Conservation (phyloP, 2,888 invertebrate species). For the Matsumyia berberina region DNA sequence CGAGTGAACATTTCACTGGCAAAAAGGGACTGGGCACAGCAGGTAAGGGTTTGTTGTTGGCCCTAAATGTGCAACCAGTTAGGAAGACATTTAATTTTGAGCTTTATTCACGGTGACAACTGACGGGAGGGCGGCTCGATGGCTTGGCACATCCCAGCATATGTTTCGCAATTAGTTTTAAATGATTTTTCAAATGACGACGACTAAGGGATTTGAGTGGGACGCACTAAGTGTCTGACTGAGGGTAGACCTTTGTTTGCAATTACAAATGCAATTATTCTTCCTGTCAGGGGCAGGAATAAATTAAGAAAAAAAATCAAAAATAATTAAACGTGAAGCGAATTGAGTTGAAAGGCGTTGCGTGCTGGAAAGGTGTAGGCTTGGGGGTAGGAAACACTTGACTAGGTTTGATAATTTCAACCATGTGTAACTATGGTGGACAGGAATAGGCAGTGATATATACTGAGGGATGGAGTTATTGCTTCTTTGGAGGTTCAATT, state of each 20-base stretch:
- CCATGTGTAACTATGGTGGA: no score
- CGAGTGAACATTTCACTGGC: conserved; percentile 10
- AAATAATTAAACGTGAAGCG: conserved; percentile 53
- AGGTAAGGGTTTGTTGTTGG: conserved; percentile 20
- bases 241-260: conserved; percentile 55
- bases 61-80: conserved; percentile 65
- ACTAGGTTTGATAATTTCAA: not conserved
- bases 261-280: conserved; percentile 70
- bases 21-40: conserved; percentile 1
- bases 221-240: conserved; percentile 15
- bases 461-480: no score
- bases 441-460: no score
- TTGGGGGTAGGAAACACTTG: not conserved
- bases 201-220: conserved; percentile 52
- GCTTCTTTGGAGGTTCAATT: no score
- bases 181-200: conserved; percentile 68
- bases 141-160: conserved; percentile 48
- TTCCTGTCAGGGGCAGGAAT: conserved; percentile 64
- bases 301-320: conserved; percentile 64
- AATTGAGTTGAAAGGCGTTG: conserved; percentile 27
- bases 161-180: conserved; percentile 72
- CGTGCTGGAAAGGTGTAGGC: not conserved
- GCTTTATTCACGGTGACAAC: conserved; percentile 38
- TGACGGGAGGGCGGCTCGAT: not conserved
- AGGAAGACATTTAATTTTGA: conserved; percentile 41